Conservation (phyloP, 2,797 vertebrate species). For the Protosalanx chinensis region DNA sequence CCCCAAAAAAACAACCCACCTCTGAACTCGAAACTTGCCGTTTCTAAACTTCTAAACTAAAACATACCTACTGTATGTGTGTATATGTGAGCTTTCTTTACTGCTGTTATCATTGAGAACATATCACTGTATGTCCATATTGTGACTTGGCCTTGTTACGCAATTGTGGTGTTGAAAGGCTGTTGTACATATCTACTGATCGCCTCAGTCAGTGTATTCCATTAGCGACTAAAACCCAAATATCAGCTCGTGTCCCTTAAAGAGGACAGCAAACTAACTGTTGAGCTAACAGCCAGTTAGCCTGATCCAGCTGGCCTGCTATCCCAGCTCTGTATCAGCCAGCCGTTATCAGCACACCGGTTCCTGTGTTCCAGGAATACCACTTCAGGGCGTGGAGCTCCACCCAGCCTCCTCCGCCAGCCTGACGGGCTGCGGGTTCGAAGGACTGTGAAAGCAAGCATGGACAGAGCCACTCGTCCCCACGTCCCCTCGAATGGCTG, state of each 20-base stretch:
- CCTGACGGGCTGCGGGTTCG: slow-evolving; percentile 14
- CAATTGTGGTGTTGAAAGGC: slow-evolving; percentile 36
- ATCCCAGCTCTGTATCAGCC: slow-evolving; percentile 17
- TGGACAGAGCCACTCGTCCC: slow-evolving; percentile 73
- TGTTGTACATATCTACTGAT: slow-evolving; percentile 31
- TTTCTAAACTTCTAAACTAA: no score
- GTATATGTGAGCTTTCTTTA: slow-evolving; percentile 55
- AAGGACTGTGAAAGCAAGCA: slow-evolving; percentile 53
- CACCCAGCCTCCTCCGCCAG: slow-evolving; percentile 45
- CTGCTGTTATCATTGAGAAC: slow-evolving; percentile 52
- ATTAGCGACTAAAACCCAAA: slow-evolving; percentile 40
- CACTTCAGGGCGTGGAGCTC: slow-evolving; percentile 41
- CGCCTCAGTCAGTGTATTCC: slow-evolving; percentile 3
- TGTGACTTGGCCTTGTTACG: slow-evolving; percentile 1
- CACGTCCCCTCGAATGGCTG: slow-evolving; percentile 78
- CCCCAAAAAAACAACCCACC: slow-evolving; percentile 28
- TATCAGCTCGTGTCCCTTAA: slow-evolving; percentile 27
- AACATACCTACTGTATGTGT: slow-evolving; percentile 17
- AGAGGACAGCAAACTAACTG: slow-evolving; percentile 42
- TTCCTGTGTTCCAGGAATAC: slow-evolving; percentile 21
- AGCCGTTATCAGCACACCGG: slow-evolving; percentile 22
- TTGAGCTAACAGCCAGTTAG: slow-evolving; percentile 47
- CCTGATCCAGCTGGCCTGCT: slow-evolving; percentile 41
- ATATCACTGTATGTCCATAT: slow-evolving; percentile 52
- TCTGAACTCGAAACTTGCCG: slow-evolving; percentile 3